Evolutionary conservation across 2,888 invertebrate species (phyloP).

Genomic region (Ormyrus nitidulus): DNA sequence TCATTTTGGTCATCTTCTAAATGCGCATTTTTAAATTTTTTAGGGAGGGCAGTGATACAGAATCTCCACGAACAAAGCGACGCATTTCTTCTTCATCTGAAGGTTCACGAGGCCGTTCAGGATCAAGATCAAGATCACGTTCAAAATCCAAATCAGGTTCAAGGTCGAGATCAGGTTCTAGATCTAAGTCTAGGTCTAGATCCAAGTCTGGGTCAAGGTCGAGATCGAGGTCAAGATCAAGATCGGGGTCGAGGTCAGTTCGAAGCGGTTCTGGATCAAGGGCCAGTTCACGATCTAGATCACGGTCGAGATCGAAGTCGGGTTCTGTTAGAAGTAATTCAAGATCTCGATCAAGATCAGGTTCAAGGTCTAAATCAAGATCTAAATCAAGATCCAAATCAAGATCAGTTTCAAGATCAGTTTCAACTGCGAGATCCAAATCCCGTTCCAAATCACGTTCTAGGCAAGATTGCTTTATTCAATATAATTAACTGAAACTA

Average conservation of each 20-base stretch:
- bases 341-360: constrained; percentile 63
- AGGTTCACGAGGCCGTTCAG: constrained; percentile 75
- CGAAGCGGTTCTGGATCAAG: constrained; percentile 67
- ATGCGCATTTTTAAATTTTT: constrained; percentile 42
- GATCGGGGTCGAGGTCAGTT: constrained; percentile 60
- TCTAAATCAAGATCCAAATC: constrained; percentile 59
- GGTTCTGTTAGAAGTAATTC: constrained; percentile 56
- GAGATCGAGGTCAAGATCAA: constrained; percentile 66
- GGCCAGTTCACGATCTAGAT: constrained; percentile 75
- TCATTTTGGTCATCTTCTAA: background rate
- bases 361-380: constrained; percentile 67
- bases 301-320: constrained; percentile 68
- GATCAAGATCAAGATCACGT: constrained; percentile 66
- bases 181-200: constrained; percentile 59
- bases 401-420: constrained; percentile 54
- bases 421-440: background rate
- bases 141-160: constrained; percentile 70
- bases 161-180: constrained; percentile 64
- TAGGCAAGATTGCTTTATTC: background rate
- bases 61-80: constrained; percentile 76
- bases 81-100: constrained; percentile 82
- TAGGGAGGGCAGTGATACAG: constrained; percentile 75
- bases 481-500: background rate
- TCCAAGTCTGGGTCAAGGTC: constrained; percentile 73
- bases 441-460: constrained; percentile 23